Percentiles rank a stretch among this genome's conserved stretches.
phyloP scores from a whole-genome alignment of 1,140 invertebrate species.

The Centruroides sculpturatus region DNA sequence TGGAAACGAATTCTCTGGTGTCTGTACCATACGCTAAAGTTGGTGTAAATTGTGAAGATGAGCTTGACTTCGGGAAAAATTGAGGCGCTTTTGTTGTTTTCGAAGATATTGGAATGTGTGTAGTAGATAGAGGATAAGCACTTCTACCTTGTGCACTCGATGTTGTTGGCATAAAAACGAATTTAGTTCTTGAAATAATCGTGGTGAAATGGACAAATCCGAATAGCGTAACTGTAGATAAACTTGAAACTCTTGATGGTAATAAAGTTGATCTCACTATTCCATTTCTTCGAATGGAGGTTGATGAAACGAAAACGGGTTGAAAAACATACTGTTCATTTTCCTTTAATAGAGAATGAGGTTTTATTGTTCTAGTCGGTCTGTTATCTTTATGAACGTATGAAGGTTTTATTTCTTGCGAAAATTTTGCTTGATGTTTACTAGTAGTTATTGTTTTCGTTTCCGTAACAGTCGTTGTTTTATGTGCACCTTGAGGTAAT shows the following conservation, averaged over 20 bases:
- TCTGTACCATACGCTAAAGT: conserved; percentile 8
- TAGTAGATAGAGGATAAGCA: conserved; percentile 1
- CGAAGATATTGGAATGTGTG: not conserved
- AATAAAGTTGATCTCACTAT: too few relatives aligned
- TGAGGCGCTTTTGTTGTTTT: not conserved
- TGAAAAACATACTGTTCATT: conserved; percentile 10
- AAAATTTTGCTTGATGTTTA: not conserved
- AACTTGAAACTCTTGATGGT: too few relatives aligned
- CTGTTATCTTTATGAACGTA: conserved; percentile 5
- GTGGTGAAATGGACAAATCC: conserved; percentile 88
- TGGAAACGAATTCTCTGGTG: conserved; percentile 12
- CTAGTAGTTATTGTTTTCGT: not conserved
- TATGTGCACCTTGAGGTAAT: conserved; percentile 1
- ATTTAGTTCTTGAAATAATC: conserved; percentile 62
- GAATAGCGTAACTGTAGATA: conserved; percentile 56
- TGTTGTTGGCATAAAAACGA: conserved; percentile 25
- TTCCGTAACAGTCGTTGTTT: not conserved
- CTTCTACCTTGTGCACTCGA: conserved; percentile 3
- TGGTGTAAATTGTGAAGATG: not conserved
- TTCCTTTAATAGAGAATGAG: not conserved
- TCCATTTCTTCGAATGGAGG: not conserved
- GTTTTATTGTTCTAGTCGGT: conserved; percentile 15
- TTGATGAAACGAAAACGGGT: conserved; percentile 9
- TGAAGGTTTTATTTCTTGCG: not conserved
- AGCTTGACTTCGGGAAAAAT: too few relatives aligned